These are phyloP conservation scores for Lycaena phlaeas DNA, from an alignment of 2,888 invertebrate species.

Conservation along the genomic window DNA sequence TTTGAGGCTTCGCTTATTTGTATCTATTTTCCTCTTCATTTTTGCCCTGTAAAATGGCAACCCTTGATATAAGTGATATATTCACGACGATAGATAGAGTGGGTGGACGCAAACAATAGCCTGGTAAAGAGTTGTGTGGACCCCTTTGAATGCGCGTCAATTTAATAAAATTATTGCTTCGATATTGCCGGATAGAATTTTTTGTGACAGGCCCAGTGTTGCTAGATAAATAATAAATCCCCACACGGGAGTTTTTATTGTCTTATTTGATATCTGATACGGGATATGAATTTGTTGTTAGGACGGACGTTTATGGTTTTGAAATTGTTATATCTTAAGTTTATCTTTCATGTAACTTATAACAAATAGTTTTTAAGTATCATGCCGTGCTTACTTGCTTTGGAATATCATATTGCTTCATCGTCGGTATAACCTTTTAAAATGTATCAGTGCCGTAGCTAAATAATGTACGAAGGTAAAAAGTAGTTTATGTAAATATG, in stretches of 20 bases:
- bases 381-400: background rate
- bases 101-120: slow-evolving; percentile 9
- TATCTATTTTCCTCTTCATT: too few relatives aligned
- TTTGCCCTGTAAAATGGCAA: background rate
- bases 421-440: too few relatives aligned
- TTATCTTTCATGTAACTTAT: background rate
- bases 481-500: too few relatives aligned
- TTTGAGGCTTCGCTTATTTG: too few relatives aligned
- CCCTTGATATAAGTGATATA: slow-evolving; percentile 8
- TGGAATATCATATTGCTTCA: too few relatives aligned
- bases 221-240: slow-evolving; percentile 5
- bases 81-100: slow-evolving; percentile 7
- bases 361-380: background rate
- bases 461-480: too few relatives aligned
- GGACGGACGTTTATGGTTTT: background rate
- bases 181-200: slow-evolving; percentile 8
- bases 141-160: slow-evolving; percentile 7
- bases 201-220: slow-evolving; percentile 4
- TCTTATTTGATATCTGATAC: slow-evolving; percentile 5
- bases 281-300: background rate
- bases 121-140: slow-evolving; percentile 8
- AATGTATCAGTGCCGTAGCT: too few relatives aligned
- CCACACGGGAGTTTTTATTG: slow-evolving; percentile 3
- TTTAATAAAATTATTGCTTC: slow-evolving; percentile 8
- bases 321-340: slow-evolving; percentile 1